These are phyloP conservation scores for Aeoliscus strigatus DNA, from an alignment of 2,797 vertebrate genomes.

Conservation along the genomic window DNA sequence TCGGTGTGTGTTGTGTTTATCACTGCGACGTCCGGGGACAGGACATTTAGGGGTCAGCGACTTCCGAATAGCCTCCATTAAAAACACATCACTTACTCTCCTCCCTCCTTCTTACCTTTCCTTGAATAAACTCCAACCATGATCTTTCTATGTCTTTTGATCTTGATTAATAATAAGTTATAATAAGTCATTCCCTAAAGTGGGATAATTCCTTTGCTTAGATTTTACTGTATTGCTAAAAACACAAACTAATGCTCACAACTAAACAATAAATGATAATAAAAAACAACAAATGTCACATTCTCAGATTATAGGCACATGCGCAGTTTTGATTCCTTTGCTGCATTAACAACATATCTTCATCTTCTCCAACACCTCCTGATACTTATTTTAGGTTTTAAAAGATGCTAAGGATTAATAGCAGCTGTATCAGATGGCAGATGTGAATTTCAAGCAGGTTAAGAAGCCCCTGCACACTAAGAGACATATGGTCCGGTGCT, in stretches of 20 bases:
- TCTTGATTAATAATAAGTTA: not conserved
- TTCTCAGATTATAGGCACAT: too few relatives aligned
- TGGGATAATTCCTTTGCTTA: too few relatives aligned
- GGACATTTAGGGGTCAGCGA: conserved; percentile 18
- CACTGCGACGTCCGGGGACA: conserved; percentile 13
- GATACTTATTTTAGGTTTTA: too few relatives aligned
- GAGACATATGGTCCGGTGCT: conserved; percentile 14
- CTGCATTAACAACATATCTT: not conserved
- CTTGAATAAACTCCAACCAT: not conserved
- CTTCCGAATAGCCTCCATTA: conserved; percentile 33
- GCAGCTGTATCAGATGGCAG: conserved; percentile 10
- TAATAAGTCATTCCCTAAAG: too few relatives aligned
- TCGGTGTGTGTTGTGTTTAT: conserved; percentile 3
- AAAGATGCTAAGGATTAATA: not conserved
- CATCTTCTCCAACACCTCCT: not conserved
- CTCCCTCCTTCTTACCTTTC: conserved; percentile 15
- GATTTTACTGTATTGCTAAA: too few relatives aligned
- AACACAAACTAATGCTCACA: too few relatives aligned
- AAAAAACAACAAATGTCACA: too few relatives aligned
- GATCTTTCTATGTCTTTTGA: not conserved
- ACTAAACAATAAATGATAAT: too few relatives aligned
- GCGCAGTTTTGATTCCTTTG: too few relatives aligned
- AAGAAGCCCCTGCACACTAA: conserved; percentile 14
- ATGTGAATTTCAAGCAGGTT: conserved; percentile 38
- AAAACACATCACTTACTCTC: conserved; percentile 23